Evolutionary conservation across 2,888 invertebrate genomes (phyloP), one percentile per base, ranked within the genome.

Genomic region (Arrhopalites spinosus): DNA sequence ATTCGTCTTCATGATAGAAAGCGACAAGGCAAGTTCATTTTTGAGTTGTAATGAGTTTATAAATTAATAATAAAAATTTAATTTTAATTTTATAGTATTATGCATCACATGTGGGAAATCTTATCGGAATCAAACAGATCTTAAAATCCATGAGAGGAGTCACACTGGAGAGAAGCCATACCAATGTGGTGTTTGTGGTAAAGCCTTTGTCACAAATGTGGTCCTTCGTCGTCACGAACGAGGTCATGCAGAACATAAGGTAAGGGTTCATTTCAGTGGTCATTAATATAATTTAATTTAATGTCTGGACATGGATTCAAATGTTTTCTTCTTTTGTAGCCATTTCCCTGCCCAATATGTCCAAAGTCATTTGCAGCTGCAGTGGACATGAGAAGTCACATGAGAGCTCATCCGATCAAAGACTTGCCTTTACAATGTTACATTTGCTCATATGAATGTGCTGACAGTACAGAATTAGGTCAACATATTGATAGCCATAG

Each of bases 341-440:
- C 69, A 11, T 69, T 69, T 29, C 53, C 50, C 1, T 69, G 69
- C 29, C 53, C 69, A 5, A 53, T 69, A 7, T 69, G 69, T 53
- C 50, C 50, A 29, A 69, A 69, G 53, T n/a, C 29, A 17, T 69
- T 69, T 56, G 69, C 69, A 0, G 69, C 69, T 7, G n/a, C 23
- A 56, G 69, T 69, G 53, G 69, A 69, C 27, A 53, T 69, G 30
- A 47, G 68, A 11, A 68, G 68, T 47, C 69, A 69, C n/a, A 53
- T 69, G 69, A 50, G 56, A 29, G 50, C 53, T 29, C 69, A 69
- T 30, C 69, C 69, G 1, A 69, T 69, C 56, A 69, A 69, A 56
- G 69, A 69, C 20, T 29, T 69, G 7, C 69, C 69, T 8, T 53
- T 69, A 29, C 25, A 50, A 20, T 69, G 69, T 20, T 69, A 69